Conservation (phyloP, 2,888 invertebrate species). For the Troides oblongomaculatus region DNA sequence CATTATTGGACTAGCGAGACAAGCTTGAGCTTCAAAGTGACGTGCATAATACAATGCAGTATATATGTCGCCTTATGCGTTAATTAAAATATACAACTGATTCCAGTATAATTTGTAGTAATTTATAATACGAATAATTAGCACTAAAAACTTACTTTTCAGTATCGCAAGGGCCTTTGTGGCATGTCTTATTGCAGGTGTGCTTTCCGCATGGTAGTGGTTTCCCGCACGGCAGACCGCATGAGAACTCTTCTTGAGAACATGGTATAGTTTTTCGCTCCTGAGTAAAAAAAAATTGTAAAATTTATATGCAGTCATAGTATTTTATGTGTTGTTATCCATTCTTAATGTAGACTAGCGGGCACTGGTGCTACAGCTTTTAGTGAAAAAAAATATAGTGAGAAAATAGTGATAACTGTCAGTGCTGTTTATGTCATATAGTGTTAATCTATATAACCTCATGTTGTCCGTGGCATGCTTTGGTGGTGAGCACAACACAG, state of each 20-base stretch:
- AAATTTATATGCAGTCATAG: too few relatives aligned
- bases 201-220: conserved; percentile 91
- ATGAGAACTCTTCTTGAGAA: conserved; percentile 91
- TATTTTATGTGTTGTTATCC: too few relatives aligned
- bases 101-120: too few relatives aligned
- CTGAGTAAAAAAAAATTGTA: conserved; percentile 48
- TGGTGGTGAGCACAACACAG: conserved; percentile 91
- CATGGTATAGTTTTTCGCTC: conserved; percentile 94
- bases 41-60: too few relatives aligned
- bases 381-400: not conserved
- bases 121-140: too few relatives aligned
- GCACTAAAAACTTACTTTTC: conserved; percentile 71
- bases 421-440: too few relatives aligned
- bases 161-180: conserved; percentile 85
- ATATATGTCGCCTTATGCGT: too few relatives aligned
- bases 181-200: conserved; percentile 89
- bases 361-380: not conserved
- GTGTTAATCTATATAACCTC: conserved; percentile 65
- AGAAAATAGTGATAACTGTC: not conserved
- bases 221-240: conserved; percentile 92
- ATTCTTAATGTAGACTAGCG: too few relatives aligned
- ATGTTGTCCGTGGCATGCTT: conserved; percentile 90
- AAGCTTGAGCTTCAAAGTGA: too few relatives aligned
- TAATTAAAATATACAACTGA: too few relatives aligned
- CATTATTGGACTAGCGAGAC: too few relatives aligned